These are phyloP conservation scores for Pangasius larnaudii DNA, from an alignment of 2,797 vertebrate species.

Conservation along the genomic window DNA sequence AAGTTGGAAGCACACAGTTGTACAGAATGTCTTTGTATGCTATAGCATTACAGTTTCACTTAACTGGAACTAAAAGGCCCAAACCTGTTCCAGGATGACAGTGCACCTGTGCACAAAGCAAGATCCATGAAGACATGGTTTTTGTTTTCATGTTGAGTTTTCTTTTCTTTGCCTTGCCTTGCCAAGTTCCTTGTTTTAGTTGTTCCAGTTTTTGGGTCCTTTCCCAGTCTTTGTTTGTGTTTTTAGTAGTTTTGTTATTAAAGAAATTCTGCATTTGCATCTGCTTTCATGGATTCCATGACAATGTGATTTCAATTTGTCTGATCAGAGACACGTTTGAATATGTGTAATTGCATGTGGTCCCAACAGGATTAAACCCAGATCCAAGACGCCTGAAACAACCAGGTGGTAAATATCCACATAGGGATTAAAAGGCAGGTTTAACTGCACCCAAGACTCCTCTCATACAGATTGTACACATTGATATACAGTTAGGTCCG, in stretches of 20 bases:
- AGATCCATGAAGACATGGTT: not conserved
- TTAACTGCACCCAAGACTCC: not conserved
- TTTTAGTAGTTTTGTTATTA: no score
- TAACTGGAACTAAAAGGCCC: not conserved
- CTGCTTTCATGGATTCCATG: no score
- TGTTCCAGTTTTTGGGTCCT: no score
- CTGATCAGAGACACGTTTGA: not conserved
- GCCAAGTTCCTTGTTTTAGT: no score
- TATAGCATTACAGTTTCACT: not conserved
- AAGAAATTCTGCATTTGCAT: no score
- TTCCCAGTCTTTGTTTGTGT: no score
- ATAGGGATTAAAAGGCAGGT: not conserved
- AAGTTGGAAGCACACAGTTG: not conserved
- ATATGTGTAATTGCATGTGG: not conserved
- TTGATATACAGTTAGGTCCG: not conserved
- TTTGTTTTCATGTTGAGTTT: no score
- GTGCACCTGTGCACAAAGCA: not conserved
- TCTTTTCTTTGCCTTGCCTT: no score
- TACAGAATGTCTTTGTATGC: not conserved
- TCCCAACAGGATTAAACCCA: slow-evolving; percentile 1
- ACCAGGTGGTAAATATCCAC: not conserved
- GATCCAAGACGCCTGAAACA: not conserved
- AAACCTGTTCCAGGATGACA: not conserved
- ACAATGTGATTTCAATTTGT: not conserved
- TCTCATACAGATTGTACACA: not conserved